A percentile compares a stretch with the other conserved stretches of the same genome.
Conservation (phyloP, 2,113 vertebrate species). For the Glaucidium brasilianum region DNA sequence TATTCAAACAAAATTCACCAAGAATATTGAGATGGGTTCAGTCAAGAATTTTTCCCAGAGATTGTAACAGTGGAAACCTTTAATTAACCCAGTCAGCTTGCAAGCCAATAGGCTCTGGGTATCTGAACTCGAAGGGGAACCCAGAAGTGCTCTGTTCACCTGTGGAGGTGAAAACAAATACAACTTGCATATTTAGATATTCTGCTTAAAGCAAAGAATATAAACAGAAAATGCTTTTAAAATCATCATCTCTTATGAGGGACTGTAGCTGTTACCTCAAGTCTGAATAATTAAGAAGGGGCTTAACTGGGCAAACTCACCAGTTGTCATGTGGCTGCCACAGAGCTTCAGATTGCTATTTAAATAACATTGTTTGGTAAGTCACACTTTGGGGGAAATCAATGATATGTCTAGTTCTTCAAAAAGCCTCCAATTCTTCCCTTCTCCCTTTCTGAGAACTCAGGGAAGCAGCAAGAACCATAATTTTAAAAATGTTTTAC, state of each 20-base stretch:
- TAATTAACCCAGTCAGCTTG: neutral
- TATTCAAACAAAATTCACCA: neutral
- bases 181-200: neutral
- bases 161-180: neutral
- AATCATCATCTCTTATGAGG: neutral
- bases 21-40: neutral
- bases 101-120: neutral
- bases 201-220: neutral
- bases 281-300: neutral
- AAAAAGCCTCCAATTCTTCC: neutral
- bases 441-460: neutral
- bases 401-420: constrained; percentile 12
- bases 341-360: neutral
- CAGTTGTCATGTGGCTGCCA: neutral
- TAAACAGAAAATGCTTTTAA: neutral
- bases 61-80: neutral
- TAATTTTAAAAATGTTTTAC: neutral
- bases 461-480: neutral
- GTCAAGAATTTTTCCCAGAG: neutral
- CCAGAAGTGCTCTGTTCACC: neutral
- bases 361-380: neutral
- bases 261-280: neutral
- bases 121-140: neutral
- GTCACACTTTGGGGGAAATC: neutral
- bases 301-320: neutral